Evolutionary conservation across 1,140 invertebrate genomes (phyloP).

Genomic region (Pygmarrhopalites habei): DNA sequence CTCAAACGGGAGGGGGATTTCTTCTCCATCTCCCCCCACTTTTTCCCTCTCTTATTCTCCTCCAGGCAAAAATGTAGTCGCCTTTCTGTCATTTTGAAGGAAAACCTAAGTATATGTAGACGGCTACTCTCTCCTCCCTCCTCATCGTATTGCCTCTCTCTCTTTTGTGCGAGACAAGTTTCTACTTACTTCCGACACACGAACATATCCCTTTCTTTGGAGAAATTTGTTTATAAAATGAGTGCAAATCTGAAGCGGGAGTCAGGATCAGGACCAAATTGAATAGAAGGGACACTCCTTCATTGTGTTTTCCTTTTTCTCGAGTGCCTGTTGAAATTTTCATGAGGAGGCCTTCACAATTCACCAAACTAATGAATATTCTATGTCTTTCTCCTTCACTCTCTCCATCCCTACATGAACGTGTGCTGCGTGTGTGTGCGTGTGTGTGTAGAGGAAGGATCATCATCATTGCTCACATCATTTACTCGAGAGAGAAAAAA

Average conservation of each 20-base stretch:
- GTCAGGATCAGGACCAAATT: slow-evolving; percentile 1
- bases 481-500: neutral
- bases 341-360: slow-evolving; percentile 4
- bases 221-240: slow-evolving; percentile 8
- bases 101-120: no score
- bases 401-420: neutral
- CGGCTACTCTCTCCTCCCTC: no score
- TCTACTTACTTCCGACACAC: no score
- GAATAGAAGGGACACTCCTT: slow-evolving; percentile 10
- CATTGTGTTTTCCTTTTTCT: slow-evolving; percentile 5
- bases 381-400: neutral
- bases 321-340: slow-evolving; percentile 13
- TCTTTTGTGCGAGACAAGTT: no score
- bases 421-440: neutral
- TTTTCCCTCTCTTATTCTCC: no score
- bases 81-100: no score
- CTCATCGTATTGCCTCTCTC: no score
- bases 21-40: no score
- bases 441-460: neutral
- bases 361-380: slow-evolving; percentile 12
- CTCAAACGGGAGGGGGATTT: no score
- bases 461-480: neutral
- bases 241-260: slow-evolving; percentile 8
- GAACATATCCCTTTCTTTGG: neutral
- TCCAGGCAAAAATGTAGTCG: no score